Conservation (phyloP, 2,888 invertebrate genomes). For the Thymelicus acteon region DNA sequence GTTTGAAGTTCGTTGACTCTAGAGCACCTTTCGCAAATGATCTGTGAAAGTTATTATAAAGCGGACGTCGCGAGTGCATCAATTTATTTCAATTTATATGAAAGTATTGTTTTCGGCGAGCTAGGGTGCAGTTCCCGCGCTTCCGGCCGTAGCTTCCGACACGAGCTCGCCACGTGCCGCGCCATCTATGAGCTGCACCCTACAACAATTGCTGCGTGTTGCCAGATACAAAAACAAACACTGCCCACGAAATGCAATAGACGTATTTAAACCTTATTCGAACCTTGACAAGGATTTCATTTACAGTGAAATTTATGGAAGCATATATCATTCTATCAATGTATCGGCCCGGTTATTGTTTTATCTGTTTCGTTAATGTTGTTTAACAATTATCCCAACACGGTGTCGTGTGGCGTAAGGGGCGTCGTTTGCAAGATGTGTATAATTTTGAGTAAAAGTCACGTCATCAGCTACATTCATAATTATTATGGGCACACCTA, state of each 20-base stretch:
- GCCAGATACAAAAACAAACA: conserved; percentile 62
- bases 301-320: conserved; percentile 38
- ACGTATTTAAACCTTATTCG: conserved; percentile 44
- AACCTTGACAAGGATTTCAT: conserved; percentile 27
- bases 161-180: conserved; percentile 78
- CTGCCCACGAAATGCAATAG: conserved; percentile 26
- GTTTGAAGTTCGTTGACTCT: conserved; percentile 39
- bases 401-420: conserved; percentile 65
- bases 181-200: conserved; percentile 80
- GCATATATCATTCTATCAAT: conserved; percentile 21
- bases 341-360: conserved; percentile 63
- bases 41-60: conserved; percentile 56
- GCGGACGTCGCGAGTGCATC: conserved; percentile 71
- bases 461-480: conserved; percentile 49
- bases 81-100: conserved; percentile 84
- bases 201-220: conserved; percentile 68
- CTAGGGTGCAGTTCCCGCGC: conserved; percentile 71
- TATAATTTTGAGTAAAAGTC: conserved; percentile 68
- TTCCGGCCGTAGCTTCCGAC: conserved; percentile 76
- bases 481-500: conserved; percentile 12
- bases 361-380: conserved; percentile 76
- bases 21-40: conserved; percentile 57
- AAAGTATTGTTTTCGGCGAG: conserved; percentile 74
- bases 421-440: conserved; percentile 61
- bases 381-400: conserved; percentile 78